Conservation (phyloP, 1,140 invertebrate species). For the Sinella curviseta region DNA sequence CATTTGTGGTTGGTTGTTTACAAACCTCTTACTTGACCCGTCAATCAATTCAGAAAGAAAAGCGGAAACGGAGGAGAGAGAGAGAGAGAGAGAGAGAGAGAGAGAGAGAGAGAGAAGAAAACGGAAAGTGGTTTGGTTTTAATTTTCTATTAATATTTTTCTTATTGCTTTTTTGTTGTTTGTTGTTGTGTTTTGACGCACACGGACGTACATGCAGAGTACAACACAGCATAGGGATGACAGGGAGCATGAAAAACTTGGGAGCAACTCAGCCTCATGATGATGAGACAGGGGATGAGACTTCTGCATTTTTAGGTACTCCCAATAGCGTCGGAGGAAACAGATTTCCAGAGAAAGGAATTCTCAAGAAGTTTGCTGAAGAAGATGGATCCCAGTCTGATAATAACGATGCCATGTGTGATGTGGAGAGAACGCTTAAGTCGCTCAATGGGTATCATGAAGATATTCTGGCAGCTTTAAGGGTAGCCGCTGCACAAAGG, state of each 20-base stretch:
- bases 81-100: constrained; percentile 3
- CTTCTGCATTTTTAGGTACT: constrained; percentile 49
- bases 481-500: constrained; percentile 74
- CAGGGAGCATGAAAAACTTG: constrained; percentile 48
- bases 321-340: constrained; percentile 64
- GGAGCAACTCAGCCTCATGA: constrained; percentile 39
- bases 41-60: constrained; percentile 16
- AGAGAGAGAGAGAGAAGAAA: not conserved
- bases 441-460: constrained; percentile 89
- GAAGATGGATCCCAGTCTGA: constrained; percentile 72
- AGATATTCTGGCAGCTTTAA: constrained; percentile 82
- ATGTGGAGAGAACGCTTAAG: constrained; percentile 66
- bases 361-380: constrained; percentile 81
- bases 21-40: constrained; percentile 22
- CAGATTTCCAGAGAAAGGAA: constrained; percentile 79
- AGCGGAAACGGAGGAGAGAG: constrained; percentile 23
- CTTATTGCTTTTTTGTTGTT: not conserved
- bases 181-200: not conserved
- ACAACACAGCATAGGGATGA: constrained; percentile 48
- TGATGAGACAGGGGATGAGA: constrained; percentile 49
- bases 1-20: not conserved
- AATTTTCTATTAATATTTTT: constrained; percentile 15
- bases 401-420: constrained; percentile 66
- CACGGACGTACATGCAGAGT: constrained; percentile 36
- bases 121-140: constrained; percentile 1